Evolutionary conservation across 2,797 vertebrate genomes (phyloP), one percentile per base, ranked within the genome.

Genomic region (Pseudochirops corinnae): DNA sequence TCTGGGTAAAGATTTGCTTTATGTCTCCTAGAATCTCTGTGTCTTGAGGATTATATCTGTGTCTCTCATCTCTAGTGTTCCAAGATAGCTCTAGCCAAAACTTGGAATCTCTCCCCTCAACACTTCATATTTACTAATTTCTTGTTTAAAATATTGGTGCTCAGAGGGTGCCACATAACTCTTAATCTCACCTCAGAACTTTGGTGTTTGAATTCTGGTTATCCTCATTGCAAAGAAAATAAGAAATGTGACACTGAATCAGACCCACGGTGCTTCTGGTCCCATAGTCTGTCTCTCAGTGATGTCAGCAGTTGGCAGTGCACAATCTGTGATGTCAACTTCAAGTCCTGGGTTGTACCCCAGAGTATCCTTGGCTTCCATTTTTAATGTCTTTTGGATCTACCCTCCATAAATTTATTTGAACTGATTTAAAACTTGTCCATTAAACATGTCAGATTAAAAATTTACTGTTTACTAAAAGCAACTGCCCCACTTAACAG

Each of bases 1-100:
- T 60, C 94, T 97, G 82, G 98, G 98, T 98, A 96, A 98, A 56
- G 28, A 90, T 94, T 90, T 55, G 53, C 57, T 96, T 95, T 96
- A 87, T 33, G 94, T 94, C 55, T 96, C 90, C 53, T 74, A 31
- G 58, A 93, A 74, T 93, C 94, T 55, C 87, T 29, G 56, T 56
- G 91, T 58, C 90, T 92, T 62, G 94, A 95, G 87, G 62, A 21
- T 31, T 57, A 29, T 56, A 29, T 31, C 33, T 56, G 0, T 31
- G 26, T 91, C 62, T 95, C 33, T 93, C 52, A 94, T 96, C 92
- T 56, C 67, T 90, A 90, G 50, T 74, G 4, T 58, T 9, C 14
- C 91, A 39, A 46, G 29, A 24, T 24, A 11, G 29, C 92, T 82
- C 18, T 90, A 53, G 90, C 87, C 91, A 31, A n/a, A 74, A 33